Conservation (phyloP, 2,797 vertebrate genomes). For the Sebastes ruberrimus region DNA sequence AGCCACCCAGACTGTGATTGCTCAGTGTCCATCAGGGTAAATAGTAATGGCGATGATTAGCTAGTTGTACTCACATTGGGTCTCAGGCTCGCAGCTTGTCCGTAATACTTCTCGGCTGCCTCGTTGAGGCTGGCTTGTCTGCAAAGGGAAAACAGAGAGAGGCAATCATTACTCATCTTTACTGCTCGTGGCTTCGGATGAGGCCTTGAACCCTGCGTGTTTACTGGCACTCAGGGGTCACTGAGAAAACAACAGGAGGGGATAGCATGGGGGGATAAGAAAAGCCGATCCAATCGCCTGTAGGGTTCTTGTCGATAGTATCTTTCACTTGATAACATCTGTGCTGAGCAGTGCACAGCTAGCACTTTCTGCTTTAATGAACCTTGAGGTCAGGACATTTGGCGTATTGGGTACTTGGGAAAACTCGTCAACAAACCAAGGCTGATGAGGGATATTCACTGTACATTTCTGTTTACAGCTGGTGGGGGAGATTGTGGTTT, state of each 20-base stretch:
- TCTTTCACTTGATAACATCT: slow-evolving; percentile 50
- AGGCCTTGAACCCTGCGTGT: slow-evolving; percentile 65
- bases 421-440: slow-evolving; percentile 20
- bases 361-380: slow-evolving; percentile 50
- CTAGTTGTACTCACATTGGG: slow-evolving; percentile 90
- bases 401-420: slow-evolving; percentile 14
- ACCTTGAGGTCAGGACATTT: slow-evolving; percentile 46
- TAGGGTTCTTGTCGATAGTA: slow-evolving; percentile 28
- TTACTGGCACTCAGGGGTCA: slow-evolving; percentile 66
- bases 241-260: slow-evolving; percentile 59
- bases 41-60: slow-evolving; percentile 46
- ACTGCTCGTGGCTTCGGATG: slow-evolving; percentile 60
- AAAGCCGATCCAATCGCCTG: slow-evolving; percentile 18
- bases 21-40: slow-evolving; percentile 51
- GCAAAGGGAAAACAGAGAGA: slow-evolving; percentile 67
- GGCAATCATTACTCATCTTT: slow-evolving; percentile 75
- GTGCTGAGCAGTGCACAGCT: slow-evolving; percentile 21
- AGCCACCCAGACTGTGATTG: slow-evolving; percentile 57
- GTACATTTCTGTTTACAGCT: not conserved
- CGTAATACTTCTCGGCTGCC: slow-evolving; percentile 95
- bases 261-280: slow-evolving; percentile 42
- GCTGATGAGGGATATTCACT: slow-evolving; percentile 4
- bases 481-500: not conserved
- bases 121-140: slow-evolving; percentile 98
- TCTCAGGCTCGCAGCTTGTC: slow-evolving; percentile 92